A percentile compares a stretch with the other conserved stretches of the same genome.
Conservation (phyloP, 2,888 invertebrate genomes). For the Omphaloscelis lunosa region DNA sequence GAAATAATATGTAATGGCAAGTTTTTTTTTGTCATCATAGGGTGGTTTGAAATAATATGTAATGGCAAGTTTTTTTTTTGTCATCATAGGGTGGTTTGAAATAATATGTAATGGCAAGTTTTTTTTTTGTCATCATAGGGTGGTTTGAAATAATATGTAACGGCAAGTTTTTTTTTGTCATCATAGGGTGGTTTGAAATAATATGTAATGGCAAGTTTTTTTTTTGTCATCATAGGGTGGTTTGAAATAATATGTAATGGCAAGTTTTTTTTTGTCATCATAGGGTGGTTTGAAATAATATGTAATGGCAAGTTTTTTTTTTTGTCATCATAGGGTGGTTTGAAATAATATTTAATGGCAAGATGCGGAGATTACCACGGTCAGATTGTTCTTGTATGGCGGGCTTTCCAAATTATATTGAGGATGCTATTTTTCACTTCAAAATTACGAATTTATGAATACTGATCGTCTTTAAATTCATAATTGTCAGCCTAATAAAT, state of each 20-base stretch:
- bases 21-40: too few relatives aligned
- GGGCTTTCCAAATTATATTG: background rate
- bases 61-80: too few relatives aligned
- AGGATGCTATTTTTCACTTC: background rate
- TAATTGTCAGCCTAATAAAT: background rate
- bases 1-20: conserved; percentile 35
- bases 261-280: too few relatives aligned
- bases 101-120: conserved; percentile 29
- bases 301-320: conserved; percentile 3
- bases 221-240: too few relatives aligned
- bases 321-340: conserved; percentile 39
- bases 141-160: conserved; percentile 41
- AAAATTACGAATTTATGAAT: background rate
- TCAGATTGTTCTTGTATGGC: conserved; percentile 20
- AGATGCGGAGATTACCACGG: background rate
- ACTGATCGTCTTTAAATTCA: background rate
- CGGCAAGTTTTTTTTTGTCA: too few relatives aligned
- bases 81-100: too few relatives aligned
- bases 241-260: conserved; percentile 40
- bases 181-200: conserved; percentile 38
- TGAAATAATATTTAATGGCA: conserved; percentile 37
- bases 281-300: conserved; percentile 44
- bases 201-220: conserved; percentile 26
- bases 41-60: conserved; percentile 43
- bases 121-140: too few relatives aligned